Base-by-base conservation (phyloP, 2,888 invertebrate genomes). In the Uloborus plumipes region DNA sequence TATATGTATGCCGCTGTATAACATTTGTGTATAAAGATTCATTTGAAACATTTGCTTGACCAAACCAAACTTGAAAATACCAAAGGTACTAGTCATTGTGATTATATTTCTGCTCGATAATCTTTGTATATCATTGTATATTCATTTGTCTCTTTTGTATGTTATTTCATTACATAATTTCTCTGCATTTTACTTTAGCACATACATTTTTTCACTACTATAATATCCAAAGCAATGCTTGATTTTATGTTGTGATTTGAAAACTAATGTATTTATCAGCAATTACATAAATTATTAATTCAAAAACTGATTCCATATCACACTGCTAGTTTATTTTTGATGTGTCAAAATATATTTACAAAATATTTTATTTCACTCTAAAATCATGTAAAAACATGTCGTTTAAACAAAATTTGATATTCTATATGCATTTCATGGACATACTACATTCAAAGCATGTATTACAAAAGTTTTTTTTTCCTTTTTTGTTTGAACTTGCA, bases 1-100 rank as follows among this genome's bases (percentile, higher is more conserved):
- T 59, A 2, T 11, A 47, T 64, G 20, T 64, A 47, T 47, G 39
- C 39, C 9, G 39, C 39, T 64, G 49, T 47, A 64, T 18, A 47
- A 64, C 11, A 47, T 62, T 59, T 59, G 20, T 15, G 26, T 16
- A 64, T 15, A 47, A 47, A 39, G 22, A 47, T 47, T n/a, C 26
- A 58, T 69, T 62, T 22, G 16, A 16, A 11, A 20, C 26, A 31
- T 64, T 53, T 79, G 15, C 49, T 51, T 66, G 59, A 80, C 79
- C 73, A 80, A 80, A 80, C 70, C 67, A 47, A 61, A 20, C 59
- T 53, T 69, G 50, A 74, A 58, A 62, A 81, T 65, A 81, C 80
- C 80, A 81, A 81, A 81, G 80, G 80, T 74, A 81, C 80, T 81
- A 81, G 80, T 81, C 80, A 81, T 69, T 81, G 70, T 74, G 62